Evolutionary conservation across 2,888 invertebrate genomes (phyloP), one percentile per base, ranked within the genome.

Genomic region (Caenorhabditis uteleia): DNA sequence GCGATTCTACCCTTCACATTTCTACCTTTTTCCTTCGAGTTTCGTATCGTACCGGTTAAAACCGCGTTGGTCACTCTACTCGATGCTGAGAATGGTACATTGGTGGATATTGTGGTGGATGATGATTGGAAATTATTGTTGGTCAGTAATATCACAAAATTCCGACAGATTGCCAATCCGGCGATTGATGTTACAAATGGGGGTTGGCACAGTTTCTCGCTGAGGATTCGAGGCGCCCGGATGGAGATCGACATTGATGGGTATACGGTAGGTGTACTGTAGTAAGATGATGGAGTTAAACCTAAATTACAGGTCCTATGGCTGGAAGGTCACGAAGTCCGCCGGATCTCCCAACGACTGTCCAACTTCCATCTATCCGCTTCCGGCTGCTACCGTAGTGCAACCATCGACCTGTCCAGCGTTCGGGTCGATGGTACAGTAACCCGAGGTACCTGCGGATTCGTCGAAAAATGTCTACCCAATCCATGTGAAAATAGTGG

Each of bases 191-290:
- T 79, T 6, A 56, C 68, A 25, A 74, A 80, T 42, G 78, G 79
- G 5, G 67, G 67, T 2, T 81, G 81, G 81, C 78, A 79, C 46
- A 59, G 77, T 39, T 68, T 81, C 23, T 77, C 78, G 7, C 55
- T 81, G 8, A 64, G 77, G 36, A 77, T 81, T 26, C 66, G 81
- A 1, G 74, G 77, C 8, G 72, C 75, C 42, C 67, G 80, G n/a
- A 61, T 81, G 43, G 80, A 81, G 56, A 64, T 81, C n/a, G 78
- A 80, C 26, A 51, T 81, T 7, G 77, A 80, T 53, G 79, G 79
- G 2, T 64, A 67, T 25, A 79, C 77, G 2, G 72, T n/a, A n/a
- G n/a, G n/a, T n/a, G n/a, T n/a, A n/a, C n/a, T n/a, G n/a, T 68
- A 38, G 54, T 51, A n/a, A 8, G 21, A 38, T 18, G 16, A 44